Evolutionary conservation across 64 coral and sea anemone species (phyloP).

Genomic region (Dendronephthya gigantea): DNA sequence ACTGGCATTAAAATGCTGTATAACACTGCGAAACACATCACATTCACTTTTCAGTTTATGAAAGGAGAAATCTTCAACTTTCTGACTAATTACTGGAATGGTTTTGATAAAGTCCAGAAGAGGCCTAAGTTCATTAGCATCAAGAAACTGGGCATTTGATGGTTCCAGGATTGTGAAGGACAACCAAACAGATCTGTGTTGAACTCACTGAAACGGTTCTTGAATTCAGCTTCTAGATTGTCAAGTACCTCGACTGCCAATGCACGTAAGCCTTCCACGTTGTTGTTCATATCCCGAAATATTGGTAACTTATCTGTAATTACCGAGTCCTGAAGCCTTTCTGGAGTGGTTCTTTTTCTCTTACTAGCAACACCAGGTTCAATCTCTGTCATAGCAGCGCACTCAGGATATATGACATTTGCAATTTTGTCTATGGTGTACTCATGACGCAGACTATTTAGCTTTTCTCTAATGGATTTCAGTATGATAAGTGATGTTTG

Average conservation of each 20-base stretch:
- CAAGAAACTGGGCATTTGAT: not conserved
- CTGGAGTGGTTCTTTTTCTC: not conserved
- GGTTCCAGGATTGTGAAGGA: not conserved
- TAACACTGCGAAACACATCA: not conserved
- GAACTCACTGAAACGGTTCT: not conserved
- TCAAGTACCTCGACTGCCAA: constrained; percentile 5
- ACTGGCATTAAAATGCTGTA: not conserved
- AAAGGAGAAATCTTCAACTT: not conserved
- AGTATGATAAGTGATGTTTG: not conserved
- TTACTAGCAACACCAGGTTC: constrained; percentile 3
- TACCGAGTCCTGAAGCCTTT: not conserved
- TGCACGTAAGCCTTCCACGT: not conserved
- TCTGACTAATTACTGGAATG: constrained; percentile 3
- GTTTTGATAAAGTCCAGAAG: not conserved
- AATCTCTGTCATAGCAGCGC: not conserved
- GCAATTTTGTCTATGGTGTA: not conserved
- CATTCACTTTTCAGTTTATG: not conserved
- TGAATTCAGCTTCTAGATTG: not conserved
- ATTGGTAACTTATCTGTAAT: not conserved
- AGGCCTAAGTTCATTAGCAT: constrained; percentile 15
- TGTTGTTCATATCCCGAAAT: not conserved
- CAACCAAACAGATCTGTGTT: not conserved
- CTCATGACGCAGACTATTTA: not conserved
- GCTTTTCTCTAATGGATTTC: not conserved
- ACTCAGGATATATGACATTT: not conserved